Conservation (phyloP, 2,888 invertebrate genomes). For the Erannis defoliaria region DNA sequence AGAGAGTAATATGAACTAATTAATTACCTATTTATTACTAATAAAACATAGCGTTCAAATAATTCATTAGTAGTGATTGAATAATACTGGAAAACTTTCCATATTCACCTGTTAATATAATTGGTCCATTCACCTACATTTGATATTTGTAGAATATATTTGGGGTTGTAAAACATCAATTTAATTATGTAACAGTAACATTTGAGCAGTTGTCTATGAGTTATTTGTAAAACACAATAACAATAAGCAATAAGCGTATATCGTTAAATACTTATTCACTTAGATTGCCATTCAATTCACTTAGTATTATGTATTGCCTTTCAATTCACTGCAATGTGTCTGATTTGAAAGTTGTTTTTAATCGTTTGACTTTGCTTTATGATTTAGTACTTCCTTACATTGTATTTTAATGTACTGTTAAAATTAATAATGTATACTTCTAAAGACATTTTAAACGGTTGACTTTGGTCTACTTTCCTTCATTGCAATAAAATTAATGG, state of each 20-base stretch:
- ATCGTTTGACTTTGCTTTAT: too few relatives aligned
- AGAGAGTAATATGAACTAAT: constrained; percentile 10
- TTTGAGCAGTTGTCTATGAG: neutral
- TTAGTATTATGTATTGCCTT: too few relatives aligned
- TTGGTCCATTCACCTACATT: neutral
- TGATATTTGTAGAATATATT: constrained; percentile 1
- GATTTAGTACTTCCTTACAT: too few relatives aligned
- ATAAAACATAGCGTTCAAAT: constrained; percentile 10
- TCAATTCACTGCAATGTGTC: too few relatives aligned
- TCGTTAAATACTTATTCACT: too few relatives aligned
- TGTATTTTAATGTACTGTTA: too few relatives aligned
- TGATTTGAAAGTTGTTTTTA: too few relatives aligned
- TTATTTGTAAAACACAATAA: neutral
- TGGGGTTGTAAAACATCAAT: neutral
- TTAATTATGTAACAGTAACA: neutral
- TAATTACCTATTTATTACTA: constrained; percentile 9
- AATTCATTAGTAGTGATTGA: constrained; percentile 24
- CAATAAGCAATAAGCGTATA: too few relatives aligned
- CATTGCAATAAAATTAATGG: constrained; percentile 7
- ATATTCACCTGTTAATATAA: constrained; percentile 4
- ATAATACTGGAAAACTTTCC: constrained; percentile 9
- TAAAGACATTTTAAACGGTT: neutral
- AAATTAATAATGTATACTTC: neutral
- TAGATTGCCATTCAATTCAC: too few relatives aligned
- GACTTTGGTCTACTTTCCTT: neutral